A percentile compares a stretch with the other conserved stretches of the same genome.
These are phyloP conservation scores for Camponotus floridanus DNA, from an alignment of 1,140 invertebrate species.

Conservation along the genomic window DNA sequence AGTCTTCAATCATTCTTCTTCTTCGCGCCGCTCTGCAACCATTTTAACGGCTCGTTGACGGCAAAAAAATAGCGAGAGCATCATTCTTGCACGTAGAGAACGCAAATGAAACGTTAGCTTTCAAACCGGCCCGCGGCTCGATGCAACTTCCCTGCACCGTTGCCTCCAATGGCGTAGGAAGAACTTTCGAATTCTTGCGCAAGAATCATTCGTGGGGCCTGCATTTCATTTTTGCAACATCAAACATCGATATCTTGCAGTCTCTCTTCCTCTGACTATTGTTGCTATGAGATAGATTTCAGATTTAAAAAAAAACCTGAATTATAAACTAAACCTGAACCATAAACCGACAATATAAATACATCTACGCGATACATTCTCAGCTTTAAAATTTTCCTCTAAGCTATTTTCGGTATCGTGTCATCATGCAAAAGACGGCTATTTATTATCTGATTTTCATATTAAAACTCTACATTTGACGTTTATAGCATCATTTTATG, in stretches of 20 bases:
- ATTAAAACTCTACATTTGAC: neutral
- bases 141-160: constrained; percentile 41
- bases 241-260: neutral
- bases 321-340: no score
- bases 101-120: constrained; percentile 55
- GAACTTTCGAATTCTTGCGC: constrained; percentile 11
- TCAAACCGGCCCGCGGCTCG: constrained; percentile 44
- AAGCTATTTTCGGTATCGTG: no score
- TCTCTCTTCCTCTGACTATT: no score
- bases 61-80: constrained; percentile 45
- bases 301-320: no score
- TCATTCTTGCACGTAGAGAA: constrained; percentile 58
- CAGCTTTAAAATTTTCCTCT: no score
- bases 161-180: constrained; percentile 41
- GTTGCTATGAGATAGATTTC: no score
- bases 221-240: neutral
- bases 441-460: neutral
- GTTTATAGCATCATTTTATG: neutral
- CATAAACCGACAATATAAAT: no score
- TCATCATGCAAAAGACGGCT: no score
- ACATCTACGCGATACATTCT: no score
- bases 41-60: constrained; percentile 53
- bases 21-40: constrained; percentile 42
- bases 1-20: constrained; percentile 55
- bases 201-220: neutral